Evolutionary conservation across 2,888 invertebrate species (phyloP), one percentile per base, ranked within the genome.

Genomic region (Lottia scabra): DNA sequence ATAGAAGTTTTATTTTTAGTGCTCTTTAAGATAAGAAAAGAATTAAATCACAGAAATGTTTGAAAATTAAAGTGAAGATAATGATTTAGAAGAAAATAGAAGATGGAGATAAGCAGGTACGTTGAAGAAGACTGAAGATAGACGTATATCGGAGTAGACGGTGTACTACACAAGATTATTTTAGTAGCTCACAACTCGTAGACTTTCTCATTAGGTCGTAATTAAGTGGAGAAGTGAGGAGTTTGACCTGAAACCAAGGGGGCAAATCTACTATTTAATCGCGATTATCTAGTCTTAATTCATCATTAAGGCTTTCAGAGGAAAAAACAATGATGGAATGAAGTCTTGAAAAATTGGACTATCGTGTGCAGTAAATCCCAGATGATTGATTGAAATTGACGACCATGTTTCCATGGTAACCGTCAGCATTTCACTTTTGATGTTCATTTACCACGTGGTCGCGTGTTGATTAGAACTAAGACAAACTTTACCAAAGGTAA

Each of bases 321-420:
- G 56, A 56, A 56, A 56, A 56, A 56, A 56, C 23, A 23, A 19
- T 23, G 56, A 23, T 56, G 56, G 19, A 56, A 23, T 56, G 23
- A 56, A 56, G 56, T 56, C 56, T 56, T 56, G 56, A 56, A 56
- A 56, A 56, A 23, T 56, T 56, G 56, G 56, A 56, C 56, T 56
- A 56, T 56, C 56, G 23, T 56, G 19, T 56, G 56, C 56, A 56
- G 56, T 56, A 56, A 56, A 56, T 56, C 56, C 56, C 38, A 13
- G 56, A 56, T 23, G 56, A 56, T 56, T 56, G 56, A 56, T 56
- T 56, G 56, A 56, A 56, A 56, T 56, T 56, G 56, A 56, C 56
- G 56, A 56, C 56, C 56, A 23, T 13, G 56, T 56, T 56, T 23
- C 56, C 56, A 56, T 56, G 23, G 56, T 56, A 56, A 56, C 56